Evolutionary conservation across 53 echinoderm and acorn worm genomes (phyloP).

Genomic region (Hippasteria phrygiana): DNA sequence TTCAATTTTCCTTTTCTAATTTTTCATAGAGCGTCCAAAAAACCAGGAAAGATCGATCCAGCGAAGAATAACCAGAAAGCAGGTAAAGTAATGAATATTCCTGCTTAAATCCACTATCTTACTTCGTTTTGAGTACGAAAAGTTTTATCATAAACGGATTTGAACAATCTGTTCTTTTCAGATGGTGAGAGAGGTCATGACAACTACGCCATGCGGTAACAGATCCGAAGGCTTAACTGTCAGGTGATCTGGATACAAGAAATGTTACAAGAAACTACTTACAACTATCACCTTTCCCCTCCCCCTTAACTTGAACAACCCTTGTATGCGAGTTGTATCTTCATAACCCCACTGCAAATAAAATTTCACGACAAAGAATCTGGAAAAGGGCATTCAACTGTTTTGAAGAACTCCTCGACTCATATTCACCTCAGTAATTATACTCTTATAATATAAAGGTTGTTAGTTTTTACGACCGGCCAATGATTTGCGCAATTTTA

Average conservation of each 20-base stretch:
- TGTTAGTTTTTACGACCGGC: too few relatives aligned
- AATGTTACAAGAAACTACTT: too few relatives aligned
- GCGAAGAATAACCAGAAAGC: background rate
- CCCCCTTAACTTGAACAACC: too few relatives aligned
- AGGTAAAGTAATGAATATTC: background rate
- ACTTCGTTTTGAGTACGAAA: background rate
- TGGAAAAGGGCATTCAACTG: too few relatives aligned
- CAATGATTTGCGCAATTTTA: too few relatives aligned
- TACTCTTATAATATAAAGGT: too few relatives aligned
- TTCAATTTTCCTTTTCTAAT: background rate
- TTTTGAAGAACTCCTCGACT: too few relatives aligned
- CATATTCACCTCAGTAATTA: too few relatives aligned
- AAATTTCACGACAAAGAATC: too few relatives aligned
- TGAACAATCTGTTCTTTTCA: background rate
- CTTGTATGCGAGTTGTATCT: too few relatives aligned
- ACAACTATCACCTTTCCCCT: too few relatives aligned
- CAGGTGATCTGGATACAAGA: background rate
- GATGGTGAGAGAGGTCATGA: background rate
- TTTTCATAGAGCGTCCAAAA: background rate
- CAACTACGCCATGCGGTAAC: background rate
- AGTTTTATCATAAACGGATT: background rate
- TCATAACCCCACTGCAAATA: too few relatives aligned
- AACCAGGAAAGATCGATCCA: slow-evolving; percentile 12
- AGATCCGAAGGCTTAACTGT: background rate
- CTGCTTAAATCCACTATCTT: background rate